Conservation (phyloP, 2,113 vertebrate genomes). For the Myotis yumanensis region DNA sequence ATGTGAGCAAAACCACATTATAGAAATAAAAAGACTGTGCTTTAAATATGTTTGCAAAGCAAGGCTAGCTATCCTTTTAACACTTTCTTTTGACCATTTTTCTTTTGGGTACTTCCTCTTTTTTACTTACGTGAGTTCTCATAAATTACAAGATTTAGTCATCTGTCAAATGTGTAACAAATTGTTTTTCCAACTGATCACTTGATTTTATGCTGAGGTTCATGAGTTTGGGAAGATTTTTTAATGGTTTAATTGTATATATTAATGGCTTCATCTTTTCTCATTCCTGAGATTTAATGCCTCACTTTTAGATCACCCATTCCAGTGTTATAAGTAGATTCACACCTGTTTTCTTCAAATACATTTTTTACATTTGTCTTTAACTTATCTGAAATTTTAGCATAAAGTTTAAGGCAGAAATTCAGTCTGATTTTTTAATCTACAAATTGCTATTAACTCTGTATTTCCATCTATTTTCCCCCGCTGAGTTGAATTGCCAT, state of each 20-base stretch:
- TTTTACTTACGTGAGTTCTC: neutral
- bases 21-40: neutral
- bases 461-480: neutral
- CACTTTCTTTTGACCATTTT: neutral
- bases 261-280: neutral
- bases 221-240: neutral
- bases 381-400: neutral
- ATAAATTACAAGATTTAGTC: neutral
- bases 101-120: neutral
- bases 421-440: neutral
- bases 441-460: neutral
- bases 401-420: neutral
- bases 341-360: neutral
- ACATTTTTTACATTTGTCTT: neutral
- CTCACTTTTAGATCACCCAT: neutral
- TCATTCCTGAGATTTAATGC: neutral
- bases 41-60: neutral
- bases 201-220: neutral
- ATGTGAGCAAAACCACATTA: neutral
- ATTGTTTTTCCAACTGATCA: neutral
- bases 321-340: neutral
- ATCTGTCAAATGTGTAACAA: neutral
- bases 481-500: neutral
- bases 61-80: neutral
- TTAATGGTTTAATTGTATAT: neutral